Conservation (phyloP, 1,140 invertebrate species). For the Orussus abietinus region DNA sequence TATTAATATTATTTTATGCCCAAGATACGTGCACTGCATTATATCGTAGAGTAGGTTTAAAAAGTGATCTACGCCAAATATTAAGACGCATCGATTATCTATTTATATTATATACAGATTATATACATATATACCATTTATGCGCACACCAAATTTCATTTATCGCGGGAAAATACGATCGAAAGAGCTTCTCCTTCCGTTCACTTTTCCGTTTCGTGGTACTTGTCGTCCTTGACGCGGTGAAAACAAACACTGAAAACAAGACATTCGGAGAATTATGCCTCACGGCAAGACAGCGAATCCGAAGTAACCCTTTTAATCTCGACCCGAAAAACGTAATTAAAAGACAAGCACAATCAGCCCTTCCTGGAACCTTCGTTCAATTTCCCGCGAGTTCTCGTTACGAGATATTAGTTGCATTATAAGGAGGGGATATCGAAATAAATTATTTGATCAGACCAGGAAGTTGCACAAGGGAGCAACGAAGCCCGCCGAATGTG, state of each 20-base stretch:
- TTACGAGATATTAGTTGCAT: too few species aligned
- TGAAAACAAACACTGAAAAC: background rate
- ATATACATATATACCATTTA: slow-evolving; percentile 19
- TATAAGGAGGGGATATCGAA: too few species aligned
- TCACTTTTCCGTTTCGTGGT: background rate
- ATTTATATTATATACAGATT: slow-evolving; percentile 20
- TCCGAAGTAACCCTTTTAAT: background rate
- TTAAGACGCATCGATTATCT: slow-evolving; percentile 25
- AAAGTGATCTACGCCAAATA: slow-evolving; percentile 43
- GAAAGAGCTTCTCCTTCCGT: background rate
- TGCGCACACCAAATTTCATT: slow-evolving; percentile 8
- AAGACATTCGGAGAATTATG: too few species aligned
- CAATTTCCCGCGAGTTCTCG: too few species aligned
- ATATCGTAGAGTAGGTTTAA: background rate
- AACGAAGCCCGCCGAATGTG: too few species aligned
- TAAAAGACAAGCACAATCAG: slow-evolving; percentile 8
- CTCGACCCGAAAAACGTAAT: background rate
- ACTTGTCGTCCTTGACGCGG: slow-evolving; percentile 1
- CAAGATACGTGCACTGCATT: background rate
- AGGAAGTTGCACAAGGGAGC: too few species aligned
- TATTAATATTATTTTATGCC: too few species aligned
- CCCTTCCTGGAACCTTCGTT: too few species aligned
- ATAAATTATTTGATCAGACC: too few species aligned
- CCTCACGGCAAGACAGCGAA: too few species aligned
- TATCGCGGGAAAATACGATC: too few species aligned